Percentiles rank a stretch among this genome's conserved stretches.
phyloP scores from a whole-genome alignment of 2,797 vertebrate species.

The Merluccius polli region DNA sequence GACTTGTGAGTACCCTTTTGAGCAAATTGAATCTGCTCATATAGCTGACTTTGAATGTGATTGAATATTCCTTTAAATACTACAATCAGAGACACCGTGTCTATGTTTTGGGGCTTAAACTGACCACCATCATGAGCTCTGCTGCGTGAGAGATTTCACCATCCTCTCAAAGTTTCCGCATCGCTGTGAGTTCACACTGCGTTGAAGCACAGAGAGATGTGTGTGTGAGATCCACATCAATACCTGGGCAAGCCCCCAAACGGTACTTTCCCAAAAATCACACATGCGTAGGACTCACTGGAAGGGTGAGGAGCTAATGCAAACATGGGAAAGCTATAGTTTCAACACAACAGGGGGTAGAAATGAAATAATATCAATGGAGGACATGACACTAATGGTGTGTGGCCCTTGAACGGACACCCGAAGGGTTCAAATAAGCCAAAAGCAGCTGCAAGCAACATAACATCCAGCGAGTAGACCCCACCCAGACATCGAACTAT shows the following conservation, averaged over 20 bases:
- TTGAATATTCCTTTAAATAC: not conserved
- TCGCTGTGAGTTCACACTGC: not conserved
- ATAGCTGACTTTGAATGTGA: not conserved
- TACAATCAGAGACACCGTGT: not conserved
- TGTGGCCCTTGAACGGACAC: not conserved
- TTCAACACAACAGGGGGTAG: not conserved
- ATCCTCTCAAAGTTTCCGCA: not conserved
- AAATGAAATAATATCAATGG: not conserved
- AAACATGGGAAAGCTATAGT: not conserved
- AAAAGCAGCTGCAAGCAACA: not conserved
- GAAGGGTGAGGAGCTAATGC: not conserved
- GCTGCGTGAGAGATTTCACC: not conserved
- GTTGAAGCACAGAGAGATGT: not conserved
- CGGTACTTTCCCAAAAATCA: not conserved
- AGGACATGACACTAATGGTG: no score
- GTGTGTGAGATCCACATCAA: not conserved
- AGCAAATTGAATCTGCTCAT: not conserved
- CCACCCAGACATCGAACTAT: not conserved
- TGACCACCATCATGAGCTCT: not conserved
- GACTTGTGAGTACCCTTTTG: not conserved
- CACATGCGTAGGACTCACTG: not conserved
- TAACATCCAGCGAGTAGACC: not conserved
- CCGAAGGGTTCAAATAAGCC: not conserved
- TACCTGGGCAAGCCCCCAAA: not conserved
- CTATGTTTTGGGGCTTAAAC: not conserved